phyloP scores from a whole-genome alignment of 35 echinoderm and acorn worm species.

The Diadema setosum region DNA sequence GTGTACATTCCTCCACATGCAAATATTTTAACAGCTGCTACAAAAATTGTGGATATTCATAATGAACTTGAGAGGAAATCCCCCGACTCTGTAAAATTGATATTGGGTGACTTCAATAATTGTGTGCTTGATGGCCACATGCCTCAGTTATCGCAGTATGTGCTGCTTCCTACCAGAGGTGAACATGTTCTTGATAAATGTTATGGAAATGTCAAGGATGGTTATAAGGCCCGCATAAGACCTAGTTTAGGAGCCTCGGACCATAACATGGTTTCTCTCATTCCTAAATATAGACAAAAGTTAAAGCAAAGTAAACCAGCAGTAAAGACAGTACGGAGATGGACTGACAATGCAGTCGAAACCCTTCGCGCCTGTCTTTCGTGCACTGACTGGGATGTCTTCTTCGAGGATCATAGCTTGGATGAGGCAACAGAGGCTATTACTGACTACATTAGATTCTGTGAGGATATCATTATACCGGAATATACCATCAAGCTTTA shows the following conservation, averaged over 20 bases:
- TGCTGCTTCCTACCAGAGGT: background rate
- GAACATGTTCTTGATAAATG: background rate
- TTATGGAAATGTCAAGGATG: background rate
- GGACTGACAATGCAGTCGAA: background rate
- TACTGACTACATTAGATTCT: constrained; percentile 50
- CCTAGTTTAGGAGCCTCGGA: background rate
- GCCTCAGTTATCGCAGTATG: background rate
- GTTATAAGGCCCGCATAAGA: background rate
- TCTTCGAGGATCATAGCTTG: constrained; percentile 13
- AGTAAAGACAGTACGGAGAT: background rate
- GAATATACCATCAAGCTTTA: constrained; percentile 6
- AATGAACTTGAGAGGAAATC: background rate
- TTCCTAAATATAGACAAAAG: constrained; percentile 18
- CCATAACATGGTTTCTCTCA: background rate
- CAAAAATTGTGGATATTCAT: background rate
- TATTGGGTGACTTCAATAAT: constrained; percentile 19
- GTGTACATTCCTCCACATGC: background rate
- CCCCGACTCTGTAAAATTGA: background rate
- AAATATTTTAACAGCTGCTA: background rate
- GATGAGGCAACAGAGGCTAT: constrained; percentile 42
- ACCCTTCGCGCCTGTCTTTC: constrained; percentile 29
- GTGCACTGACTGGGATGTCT: constrained; percentile 45
- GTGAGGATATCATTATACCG: constrained; percentile 37
- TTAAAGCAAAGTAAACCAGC: background rate
- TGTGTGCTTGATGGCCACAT: background rate